Evolutionary conservation across 2,797 vertebrate genomes (phyloP), one percentile per base, ranked within the genome.

Genomic region (Catamblyrhynchus diadema): DNA sequence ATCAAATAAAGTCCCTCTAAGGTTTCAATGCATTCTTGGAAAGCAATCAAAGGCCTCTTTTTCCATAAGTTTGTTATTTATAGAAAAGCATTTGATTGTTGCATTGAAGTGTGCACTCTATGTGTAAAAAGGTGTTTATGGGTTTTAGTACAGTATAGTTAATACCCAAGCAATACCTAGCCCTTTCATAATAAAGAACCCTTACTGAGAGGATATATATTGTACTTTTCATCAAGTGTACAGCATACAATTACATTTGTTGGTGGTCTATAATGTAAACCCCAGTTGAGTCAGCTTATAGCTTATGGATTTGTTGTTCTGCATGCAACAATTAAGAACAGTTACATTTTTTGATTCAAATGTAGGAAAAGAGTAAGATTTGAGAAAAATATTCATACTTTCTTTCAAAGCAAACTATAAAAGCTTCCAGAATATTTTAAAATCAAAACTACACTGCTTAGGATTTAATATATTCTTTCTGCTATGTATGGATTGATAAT

Each of bases 51-150:
- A 96, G 88, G 77, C 62, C 78, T 81, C 41, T 86, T 94, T 96
- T 97, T 96, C 95, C 90, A 94, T 97, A 96, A 97, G 96, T 97
- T 95, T 94, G 97, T 97, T 98, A 97, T 98, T 98, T 98, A 98
- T 97, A 97, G 95, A 98, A 96, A 97, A 97, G 94, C 95, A 97
- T 97, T 97, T 97, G 97, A 97, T 95, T 97, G 96, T 97, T 97
- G 94, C 90, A 98, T 97, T 97, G 97, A 98, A 98, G 96, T 96
- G 94, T 96, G 97, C 95, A 92, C 96, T 97, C 94, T 96, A 98
- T 45, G 90, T 96, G 81, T 98, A 97, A 98, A 98, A 98, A 97
- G 97, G 97, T 98, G 97, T 98, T 98, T 98, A 98, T 97, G 95
- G 96, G 97, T 77, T 97, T 98, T 97, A 92, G 95, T 98, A 98